Base-by-base conservation (phyloP, 2,888 invertebrate genomes). In the Tholera decimalis region DNA sequence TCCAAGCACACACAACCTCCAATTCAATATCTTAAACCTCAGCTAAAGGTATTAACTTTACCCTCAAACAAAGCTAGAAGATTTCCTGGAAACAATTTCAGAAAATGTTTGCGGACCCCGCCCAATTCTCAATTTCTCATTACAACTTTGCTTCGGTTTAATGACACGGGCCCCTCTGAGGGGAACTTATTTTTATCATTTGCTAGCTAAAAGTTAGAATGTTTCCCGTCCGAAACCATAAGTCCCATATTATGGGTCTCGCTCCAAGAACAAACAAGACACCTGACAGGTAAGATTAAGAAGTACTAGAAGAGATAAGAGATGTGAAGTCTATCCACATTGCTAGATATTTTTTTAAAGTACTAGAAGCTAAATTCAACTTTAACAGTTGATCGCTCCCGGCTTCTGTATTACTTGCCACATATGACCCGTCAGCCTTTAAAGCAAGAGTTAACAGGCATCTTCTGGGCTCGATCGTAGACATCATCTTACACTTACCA, bases 81-180 rank as follows among this genome's bases (percentile, higher is more conserved):
- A 22, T 20, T 59, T 44, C 41, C 24, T 46, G 44, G 33, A 79
- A 72, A 77, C 63, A 80, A 80, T 64, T 67, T 67, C 61, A 44
- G 49, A 59, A 47, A 72, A 61, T 67, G 39, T 72, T 71, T 49
- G 57, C 18, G 24, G 50, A 62, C 49, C 43, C 51, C 58, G n/a
- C 22, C 43, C 60, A 57, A 44, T 57, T 74, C 79, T 74, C 71
- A 79, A 81, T 81, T 81, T 81, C 65, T 65, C 65, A 81, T 81
- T 68, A 79, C 61, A 79, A 81, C 63, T 75, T 75, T 28, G 47
- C 22, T 59, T 55, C 54, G 60, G 50, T n/a, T 57, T 81, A 64
- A 79, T 78, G 79, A 67, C 79, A 41, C 55, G 24, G 39, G 58
- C 49, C 53, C 50, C 57, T 56, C 51, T 37, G 39, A 30, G 22